Conservation (phyloP, 2,797 vertebrate genomes). For the Galago senegalensis region DNA sequence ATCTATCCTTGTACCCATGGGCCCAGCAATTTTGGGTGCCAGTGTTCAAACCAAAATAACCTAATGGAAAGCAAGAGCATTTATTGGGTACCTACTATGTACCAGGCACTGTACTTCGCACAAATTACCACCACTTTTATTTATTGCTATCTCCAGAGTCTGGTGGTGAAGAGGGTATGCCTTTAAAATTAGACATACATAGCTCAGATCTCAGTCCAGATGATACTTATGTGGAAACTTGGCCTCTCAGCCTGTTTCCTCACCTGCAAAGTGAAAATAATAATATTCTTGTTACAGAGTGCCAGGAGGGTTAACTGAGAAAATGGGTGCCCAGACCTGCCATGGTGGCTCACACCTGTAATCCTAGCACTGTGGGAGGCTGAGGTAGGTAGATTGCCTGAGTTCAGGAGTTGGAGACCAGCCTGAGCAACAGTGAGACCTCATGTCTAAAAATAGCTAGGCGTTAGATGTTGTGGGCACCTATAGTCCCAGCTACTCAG, state of each 20-base stretch:
- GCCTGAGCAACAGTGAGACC: no score
- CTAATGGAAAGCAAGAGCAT: neutral
- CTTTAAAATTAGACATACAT: neutral
- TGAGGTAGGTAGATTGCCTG: no score
- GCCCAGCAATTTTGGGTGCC: neutral
- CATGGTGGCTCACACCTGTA: no score
- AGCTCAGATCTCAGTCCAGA: neutral
- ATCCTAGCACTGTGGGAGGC: no score
- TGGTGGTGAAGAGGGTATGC: neutral
- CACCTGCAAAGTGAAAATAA: neutral
- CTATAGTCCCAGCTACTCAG: no score
- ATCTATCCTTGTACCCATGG: neutral
- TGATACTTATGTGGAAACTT: neutral
- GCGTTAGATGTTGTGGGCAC: no score
- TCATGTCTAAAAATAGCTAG: no score
- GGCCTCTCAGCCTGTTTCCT: neutral
- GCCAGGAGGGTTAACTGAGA: neutral
- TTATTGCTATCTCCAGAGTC: neutral
- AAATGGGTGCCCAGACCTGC: neutral
- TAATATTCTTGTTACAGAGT: neutral
- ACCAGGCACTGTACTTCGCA: neutral
- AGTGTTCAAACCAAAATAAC: neutral
- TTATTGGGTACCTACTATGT: neutral
- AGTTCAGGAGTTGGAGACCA: no score
- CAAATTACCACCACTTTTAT: accelerated